A percentile compares a stretch with the other conserved stretches of the same genome.
Conservation (phyloP, 1,140 invertebrate genomes). For the Hyles euphorbiae region DNA sequence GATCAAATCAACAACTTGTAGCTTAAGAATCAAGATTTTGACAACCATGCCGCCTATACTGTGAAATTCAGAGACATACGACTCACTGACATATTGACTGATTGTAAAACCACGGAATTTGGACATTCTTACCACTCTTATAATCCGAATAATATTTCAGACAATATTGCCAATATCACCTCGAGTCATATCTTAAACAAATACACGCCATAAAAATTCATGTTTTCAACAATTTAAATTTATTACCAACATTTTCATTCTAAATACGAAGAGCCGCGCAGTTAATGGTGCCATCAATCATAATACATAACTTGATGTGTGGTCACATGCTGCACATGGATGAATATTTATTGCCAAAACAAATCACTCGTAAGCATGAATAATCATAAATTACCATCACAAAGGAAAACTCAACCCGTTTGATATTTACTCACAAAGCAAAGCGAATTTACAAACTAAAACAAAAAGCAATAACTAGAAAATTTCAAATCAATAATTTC, state of each 20-base stretch:
- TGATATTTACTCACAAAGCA: neutral
- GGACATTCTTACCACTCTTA: too few species aligned
- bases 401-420: slow-evolving; percentile 5
- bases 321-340: slow-evolving; percentile 15
- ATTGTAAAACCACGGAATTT: too few species aligned
- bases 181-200: neutral
- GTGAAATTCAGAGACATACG: too few species aligned
- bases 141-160: too few species aligned
- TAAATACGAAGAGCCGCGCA: slow-evolving; percentile 16
- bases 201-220: neutral
- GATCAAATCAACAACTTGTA: too few species aligned
- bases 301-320: slow-evolving; percentile 18
- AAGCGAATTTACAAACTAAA: neutral
- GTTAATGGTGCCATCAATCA: slow-evolving; percentile 23
- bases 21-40: too few species aligned
- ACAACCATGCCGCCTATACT: too few species aligned
- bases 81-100: too few species aligned
- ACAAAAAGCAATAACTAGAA: neutral
- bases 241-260: slow-evolving; percentile 19
- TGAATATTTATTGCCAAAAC: slow-evolving; percentile 22
- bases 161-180: too few species aligned
- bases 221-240: slow-evolving; percentile 21
- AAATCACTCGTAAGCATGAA: slow-evolving; percentile 16
- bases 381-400: slow-evolving; percentile 15
- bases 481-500: slow-evolving; percentile 8